Conservation (phyloP, 2,888 invertebrate genomes). For the Conomelus anceps region DNA sequence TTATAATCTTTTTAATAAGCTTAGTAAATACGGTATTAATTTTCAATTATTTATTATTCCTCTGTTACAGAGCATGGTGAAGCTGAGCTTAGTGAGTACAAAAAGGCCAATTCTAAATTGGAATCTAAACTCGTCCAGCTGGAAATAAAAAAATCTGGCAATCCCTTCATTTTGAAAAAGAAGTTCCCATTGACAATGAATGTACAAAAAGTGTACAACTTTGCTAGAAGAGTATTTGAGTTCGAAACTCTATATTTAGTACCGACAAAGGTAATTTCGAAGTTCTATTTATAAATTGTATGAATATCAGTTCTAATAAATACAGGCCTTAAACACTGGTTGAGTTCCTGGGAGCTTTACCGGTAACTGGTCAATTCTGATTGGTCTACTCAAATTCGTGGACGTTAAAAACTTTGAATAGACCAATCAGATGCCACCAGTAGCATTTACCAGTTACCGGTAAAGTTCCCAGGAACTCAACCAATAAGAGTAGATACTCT, state of each 20-base stretch:
- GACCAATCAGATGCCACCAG: too few relatives aligned
- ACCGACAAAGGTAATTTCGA: constrained; percentile 43
- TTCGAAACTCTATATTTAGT: constrained; percentile 43
- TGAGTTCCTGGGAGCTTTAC: too few relatives aligned
- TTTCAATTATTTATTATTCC: not conserved
- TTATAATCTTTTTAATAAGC: too few relatives aligned
- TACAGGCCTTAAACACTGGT: too few relatives aligned
- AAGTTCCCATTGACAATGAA: constrained; percentile 70
- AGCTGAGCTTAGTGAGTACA: constrained; percentile 67
- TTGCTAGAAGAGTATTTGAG: constrained; percentile 69
- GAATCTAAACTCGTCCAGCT: constrained; percentile 59
- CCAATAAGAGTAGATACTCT: too few relatives aligned
- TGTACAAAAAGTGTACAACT: constrained; percentile 73
- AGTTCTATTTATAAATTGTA: constrained; percentile 36
- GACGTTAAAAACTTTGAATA: too few relatives aligned
- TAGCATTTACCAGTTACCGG: too few relatives aligned
- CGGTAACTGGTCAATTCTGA: too few relatives aligned
- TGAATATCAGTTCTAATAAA: not conserved
- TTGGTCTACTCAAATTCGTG: too few relatives aligned
- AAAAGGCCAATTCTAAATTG: constrained; percentile 52
- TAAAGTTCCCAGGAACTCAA: too few relatives aligned
- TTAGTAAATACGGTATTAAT: too few relatives aligned
- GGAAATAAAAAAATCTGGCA: constrained; percentile 51
- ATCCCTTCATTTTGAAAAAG: constrained; percentile 51
- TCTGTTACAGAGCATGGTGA: constrained; percentile 67